Conservation (phyloP, 2,888 invertebrate genomes). For the Micoletzkya japonica region DNA sequence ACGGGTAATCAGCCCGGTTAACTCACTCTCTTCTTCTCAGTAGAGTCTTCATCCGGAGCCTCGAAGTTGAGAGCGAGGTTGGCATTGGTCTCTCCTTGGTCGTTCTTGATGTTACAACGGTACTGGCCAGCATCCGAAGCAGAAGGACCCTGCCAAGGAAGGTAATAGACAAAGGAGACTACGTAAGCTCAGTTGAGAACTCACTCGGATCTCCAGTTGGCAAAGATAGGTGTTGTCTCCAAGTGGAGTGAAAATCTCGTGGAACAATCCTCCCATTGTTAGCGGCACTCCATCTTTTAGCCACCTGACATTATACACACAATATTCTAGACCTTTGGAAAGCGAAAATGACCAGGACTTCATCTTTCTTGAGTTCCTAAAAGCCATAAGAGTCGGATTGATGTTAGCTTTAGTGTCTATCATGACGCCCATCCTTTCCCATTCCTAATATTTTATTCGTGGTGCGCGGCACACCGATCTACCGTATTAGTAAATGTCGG, state of each 20-base stretch:
- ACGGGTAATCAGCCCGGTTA: background rate
- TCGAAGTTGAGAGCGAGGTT: slow-evolving; percentile 96
- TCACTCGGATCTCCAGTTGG: slow-evolving; percentile 63
- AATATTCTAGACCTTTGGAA: background rate
- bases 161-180: too few species aligned
- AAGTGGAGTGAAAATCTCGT: slow-evolving; percentile 59
- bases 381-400: slow-evolving; percentile 64
- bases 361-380: background rate
- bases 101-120: slow-evolving; percentile 95
- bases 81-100: slow-evolving; percentile 92
- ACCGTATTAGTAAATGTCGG: too few species aligned
- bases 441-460: too few species aligned
- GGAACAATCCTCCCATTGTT: slow-evolving; percentile 58
- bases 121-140: slow-evolving; percentile 94
- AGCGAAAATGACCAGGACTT: background rate
- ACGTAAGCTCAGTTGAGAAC: slow-evolving; percentile 10
- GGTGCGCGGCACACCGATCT: too few species aligned
- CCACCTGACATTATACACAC: slow-evolving; percentile 42
- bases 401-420: too few species aligned
- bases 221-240: slow-evolving; percentile 63
- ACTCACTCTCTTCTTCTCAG: slow-evolving; percentile 21
- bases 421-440: too few species aligned
- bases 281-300: slow-evolving; percentile 60
- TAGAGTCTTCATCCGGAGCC: slow-evolving; percentile 43
- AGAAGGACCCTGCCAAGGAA: slow-evolving; percentile 78